These are phyloP conservation scores for Fulica atra DNA, from an alignment of 2,113 vertebrate species.

Conservation along the genomic window DNA sequence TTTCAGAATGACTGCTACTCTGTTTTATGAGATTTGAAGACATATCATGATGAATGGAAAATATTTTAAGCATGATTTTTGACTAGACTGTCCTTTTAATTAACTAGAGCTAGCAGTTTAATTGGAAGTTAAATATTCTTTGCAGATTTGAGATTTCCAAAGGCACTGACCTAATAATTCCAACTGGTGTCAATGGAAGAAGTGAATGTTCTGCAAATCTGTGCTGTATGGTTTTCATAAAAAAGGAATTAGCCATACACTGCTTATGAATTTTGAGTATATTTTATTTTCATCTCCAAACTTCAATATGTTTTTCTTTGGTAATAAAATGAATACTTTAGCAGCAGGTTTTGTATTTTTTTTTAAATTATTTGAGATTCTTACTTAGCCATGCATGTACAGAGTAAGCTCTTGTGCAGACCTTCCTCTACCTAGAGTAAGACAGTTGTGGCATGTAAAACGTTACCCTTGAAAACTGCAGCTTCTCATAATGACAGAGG, in stretches of 20 bases:
- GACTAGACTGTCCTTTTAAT: conserved; percentile 56
- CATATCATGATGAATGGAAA: background rate
- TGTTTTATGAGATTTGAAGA: background rate
- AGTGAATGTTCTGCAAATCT: conserved; percentile 19
- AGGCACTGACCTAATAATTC: conserved; percentile 51
- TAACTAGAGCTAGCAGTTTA: conserved; percentile 70
- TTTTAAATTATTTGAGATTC: conserved; percentile 3
- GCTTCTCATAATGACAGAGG: conserved; percentile 46
- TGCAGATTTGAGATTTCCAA: conserved; percentile 73
- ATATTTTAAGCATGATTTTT: conserved; percentile 18
- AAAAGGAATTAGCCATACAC: conserved; percentile 77
- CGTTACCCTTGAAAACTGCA: conserved; percentile 44
- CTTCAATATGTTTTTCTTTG: conserved; percentile 50
- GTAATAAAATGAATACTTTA: conserved; percentile 62
- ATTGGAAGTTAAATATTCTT: conserved; percentile 75
- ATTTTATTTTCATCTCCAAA: conserved; percentile 72
- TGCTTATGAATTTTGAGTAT: conserved; percentile 72
- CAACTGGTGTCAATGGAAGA: conserved; percentile 33
- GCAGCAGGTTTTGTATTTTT: background rate
- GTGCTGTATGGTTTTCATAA: conserved; percentile 71
- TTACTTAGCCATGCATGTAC: background rate
- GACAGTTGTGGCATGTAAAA: conserved; percentile 45
- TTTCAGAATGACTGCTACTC: background rate
- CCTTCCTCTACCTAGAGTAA: background rate
- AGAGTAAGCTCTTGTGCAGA: background rate